These are phyloP conservation scores for Eupsilia transversa DNA, from an alignment of 2,888 invertebrate genomes.

Conservation along the genomic window DNA sequence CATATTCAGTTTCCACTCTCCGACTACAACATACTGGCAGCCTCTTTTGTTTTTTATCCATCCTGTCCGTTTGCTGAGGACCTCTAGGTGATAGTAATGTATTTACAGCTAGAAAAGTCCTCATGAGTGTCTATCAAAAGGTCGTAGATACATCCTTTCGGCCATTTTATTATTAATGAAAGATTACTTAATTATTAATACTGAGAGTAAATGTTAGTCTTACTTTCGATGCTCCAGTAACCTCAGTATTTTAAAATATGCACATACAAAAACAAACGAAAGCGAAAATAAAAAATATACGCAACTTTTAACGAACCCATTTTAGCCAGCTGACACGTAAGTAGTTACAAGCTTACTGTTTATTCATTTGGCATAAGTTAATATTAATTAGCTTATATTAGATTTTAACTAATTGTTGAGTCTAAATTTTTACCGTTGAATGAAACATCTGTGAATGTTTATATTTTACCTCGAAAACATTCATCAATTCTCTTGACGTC, in stretches of 20 bases:
- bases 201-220: background rate
- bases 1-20: background rate
- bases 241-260: constrained; percentile 33
- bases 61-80: background rate
- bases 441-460: constrained; percentile 20
- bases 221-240: constrained; percentile 43
- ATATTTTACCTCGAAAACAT: constrained; percentile 10
- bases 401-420: constrained; percentile 9
- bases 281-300: constrained; percentile 29
- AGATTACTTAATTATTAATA: background rate
- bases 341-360: constrained; percentile 4
- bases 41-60: background rate
- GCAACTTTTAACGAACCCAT: constrained; percentile 7
- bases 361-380: constrained; percentile 19
- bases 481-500: background rate
- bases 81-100: background rate
- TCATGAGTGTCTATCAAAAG: background rate
- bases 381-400: constrained; percentile 4
- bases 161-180: background rate
- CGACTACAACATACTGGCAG: background rate
- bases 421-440: background rate
- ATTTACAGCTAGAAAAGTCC: background rate
- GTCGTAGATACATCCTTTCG: background rate
- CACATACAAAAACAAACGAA: constrained; percentile 50
- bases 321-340: background rate